Percentiles rank a stretch among this genome's conserved stretches.
phyloP scores from a whole-genome alignment of 2,797 vertebrate genomes.

The Cirrhinus molitorella region DNA sequence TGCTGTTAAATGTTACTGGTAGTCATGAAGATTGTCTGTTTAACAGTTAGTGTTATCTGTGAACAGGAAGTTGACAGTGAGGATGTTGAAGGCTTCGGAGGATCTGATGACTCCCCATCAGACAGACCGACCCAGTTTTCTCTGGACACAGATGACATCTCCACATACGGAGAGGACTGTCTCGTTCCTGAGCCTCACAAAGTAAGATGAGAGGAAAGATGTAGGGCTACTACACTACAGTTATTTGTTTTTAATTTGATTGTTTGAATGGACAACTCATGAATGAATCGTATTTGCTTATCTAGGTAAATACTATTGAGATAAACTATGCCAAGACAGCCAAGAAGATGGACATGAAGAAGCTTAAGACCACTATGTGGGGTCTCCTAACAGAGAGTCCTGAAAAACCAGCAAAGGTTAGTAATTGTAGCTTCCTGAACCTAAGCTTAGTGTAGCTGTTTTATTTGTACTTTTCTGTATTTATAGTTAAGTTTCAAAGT shows the following conservation, averaged over 20 bases:
- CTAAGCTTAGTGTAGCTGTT: background rate
- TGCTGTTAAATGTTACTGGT: background rate
- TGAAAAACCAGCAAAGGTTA: conserved; percentile 71
- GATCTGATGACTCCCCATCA: conserved; percentile 66
- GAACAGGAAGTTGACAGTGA: conserved; percentile 84
- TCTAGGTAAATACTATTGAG: conserved; percentile 88
- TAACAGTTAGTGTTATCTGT: conserved; percentile 16
- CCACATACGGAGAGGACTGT: conserved; percentile 83
- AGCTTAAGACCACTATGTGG: conserved; percentile 92
- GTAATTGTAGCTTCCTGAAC: background rate
- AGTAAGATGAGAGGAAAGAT: conserved; percentile 71
- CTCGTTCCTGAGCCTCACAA: conserved; percentile 90
- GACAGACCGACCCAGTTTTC: conserved; percentile 43
- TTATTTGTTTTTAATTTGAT: background rate
- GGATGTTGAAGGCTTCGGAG: conserved; percentile 72
- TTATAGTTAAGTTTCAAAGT: background rate
- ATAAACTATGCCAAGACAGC: conserved; percentile 91
- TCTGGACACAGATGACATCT: conserved; percentile 65
- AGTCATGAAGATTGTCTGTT: background rate
- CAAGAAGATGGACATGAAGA: conserved; percentile 97
- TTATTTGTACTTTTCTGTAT: background rate
- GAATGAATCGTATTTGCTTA: background rate
- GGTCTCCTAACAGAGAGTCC: conserved; percentile 77
- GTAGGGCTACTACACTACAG: background rate
- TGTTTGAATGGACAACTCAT: background rate